These are phyloP conservation scores for Pseudochaenichthys georgianus DNA, from an alignment of 2,797 vertebrate genomes.

Conservation along the genomic window DNA sequence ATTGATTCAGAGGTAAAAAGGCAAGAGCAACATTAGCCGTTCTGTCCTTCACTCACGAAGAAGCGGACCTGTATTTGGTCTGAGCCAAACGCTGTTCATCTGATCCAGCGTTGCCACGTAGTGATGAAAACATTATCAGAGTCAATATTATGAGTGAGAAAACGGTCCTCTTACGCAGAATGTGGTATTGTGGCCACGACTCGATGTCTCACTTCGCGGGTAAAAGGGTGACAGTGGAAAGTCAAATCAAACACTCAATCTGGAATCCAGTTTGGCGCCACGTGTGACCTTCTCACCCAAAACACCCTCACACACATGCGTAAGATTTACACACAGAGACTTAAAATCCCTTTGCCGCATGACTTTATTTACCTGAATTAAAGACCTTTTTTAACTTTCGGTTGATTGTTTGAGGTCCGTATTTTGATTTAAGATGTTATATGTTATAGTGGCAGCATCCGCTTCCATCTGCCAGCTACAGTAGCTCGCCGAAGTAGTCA, in stretches of 20 bases:
- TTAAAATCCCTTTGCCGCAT: slow-evolving; percentile 9
- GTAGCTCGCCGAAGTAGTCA: too few species aligned
- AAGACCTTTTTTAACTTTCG: slow-evolving; percentile 20
- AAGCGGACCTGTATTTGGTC: slow-evolving; percentile 64
- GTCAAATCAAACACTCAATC: slow-evolving; percentile 52
- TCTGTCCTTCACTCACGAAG: slow-evolving; percentile 64
- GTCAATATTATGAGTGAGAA: slow-evolving; percentile 81
- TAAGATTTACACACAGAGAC: neutral
- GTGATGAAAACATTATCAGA: slow-evolving; percentile 83
- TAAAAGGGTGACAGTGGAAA: slow-evolving; percentile 62
- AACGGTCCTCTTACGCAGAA: slow-evolving; percentile 74
- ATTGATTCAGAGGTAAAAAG: slow-evolving; percentile 78
- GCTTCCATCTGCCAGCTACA: too few species aligned
- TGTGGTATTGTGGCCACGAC: slow-evolving; percentile 76
- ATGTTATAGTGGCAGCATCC: too few species aligned
- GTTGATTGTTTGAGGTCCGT: neutral
- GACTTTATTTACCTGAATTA: slow-evolving; percentile 22
- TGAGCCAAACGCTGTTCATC: slow-evolving; percentile 60
- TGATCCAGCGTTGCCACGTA: slow-evolving; percentile 61
- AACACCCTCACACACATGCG: neutral
- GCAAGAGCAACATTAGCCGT: slow-evolving; percentile 75
- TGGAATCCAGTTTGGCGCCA: slow-evolving; percentile 58
- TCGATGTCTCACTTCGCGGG: slow-evolving; percentile 57
- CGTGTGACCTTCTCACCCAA: slow-evolving; percentile 65
- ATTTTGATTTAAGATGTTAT: neutral